Percentiles rank a stretch among this genome's conserved stretches.
phyloP scores from a whole-genome alignment of 1,140 invertebrate species.

The Drosophila ambigua region DNA sequence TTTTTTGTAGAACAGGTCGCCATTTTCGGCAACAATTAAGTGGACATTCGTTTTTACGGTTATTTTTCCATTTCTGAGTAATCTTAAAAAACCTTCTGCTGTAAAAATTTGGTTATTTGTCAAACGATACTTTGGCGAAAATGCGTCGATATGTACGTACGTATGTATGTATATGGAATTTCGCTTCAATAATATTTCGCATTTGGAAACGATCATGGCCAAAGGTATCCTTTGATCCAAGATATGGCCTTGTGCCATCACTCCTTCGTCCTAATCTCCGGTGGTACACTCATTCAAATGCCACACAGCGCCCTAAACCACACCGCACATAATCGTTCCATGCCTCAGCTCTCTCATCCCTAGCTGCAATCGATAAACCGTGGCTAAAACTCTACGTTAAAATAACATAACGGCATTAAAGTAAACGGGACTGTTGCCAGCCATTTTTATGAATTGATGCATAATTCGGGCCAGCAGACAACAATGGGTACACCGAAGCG shows the following conservation, averaged over 20 bases:
- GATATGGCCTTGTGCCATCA: slow-evolving; percentile 9
- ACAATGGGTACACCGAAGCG: slow-evolving; percentile 40
- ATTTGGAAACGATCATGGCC: no score
- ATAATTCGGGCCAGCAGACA: slow-evolving; percentile 64
- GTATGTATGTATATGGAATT: no score
- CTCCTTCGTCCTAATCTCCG: slow-evolving; percentile 6
- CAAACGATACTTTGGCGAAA: no score
- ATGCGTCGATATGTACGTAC: no score
- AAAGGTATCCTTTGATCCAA: no score
- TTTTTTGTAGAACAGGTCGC: no score
- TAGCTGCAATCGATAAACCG: slow-evolving; percentile 56
- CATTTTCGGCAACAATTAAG: no score
- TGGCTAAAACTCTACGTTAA: slow-evolving; percentile 58
- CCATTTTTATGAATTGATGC: slow-evolving; percentile 77
- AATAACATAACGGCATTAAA: slow-evolving; percentile 58
- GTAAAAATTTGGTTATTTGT: no score
- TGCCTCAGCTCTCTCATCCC: slow-evolving; percentile 13
- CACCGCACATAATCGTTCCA: slow-evolving; percentile 35
- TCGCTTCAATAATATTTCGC: no score
- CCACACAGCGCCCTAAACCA: slow-evolving; percentile 35
- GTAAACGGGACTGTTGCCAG: slow-evolving; percentile 33
- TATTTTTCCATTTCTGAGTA: no score
- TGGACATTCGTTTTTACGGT: no score
- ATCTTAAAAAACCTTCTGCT: no score
- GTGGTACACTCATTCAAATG: slow-evolving; percentile 34